Base-by-base conservation (phyloP, 2,888 invertebrate species). In the Mimachlamys varia region DNA sequence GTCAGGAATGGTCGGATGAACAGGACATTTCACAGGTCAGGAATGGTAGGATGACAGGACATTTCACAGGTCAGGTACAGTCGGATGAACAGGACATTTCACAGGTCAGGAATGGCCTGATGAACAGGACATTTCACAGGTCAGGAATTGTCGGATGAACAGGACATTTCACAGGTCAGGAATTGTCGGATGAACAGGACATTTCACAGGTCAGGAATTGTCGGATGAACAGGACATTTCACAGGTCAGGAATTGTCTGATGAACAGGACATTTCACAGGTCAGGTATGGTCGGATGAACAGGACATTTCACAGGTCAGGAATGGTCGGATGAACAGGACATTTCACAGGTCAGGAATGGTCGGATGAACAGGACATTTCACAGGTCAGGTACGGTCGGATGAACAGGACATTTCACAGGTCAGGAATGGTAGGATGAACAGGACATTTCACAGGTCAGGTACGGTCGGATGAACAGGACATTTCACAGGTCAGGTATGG, bases 41-140 rank as follows among this genome's bases (percentile, higher is more conserved):
- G 95, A 99, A 99, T 0, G 99, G 99, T 95, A 98, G 98, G 90
- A 99, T 98, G 90, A 99, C 96, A 0, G 99, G 98, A 7, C 99
- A 17, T 91, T 92, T 93, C 93, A 89, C 44, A 88, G 22, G n/a
- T n/a, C n/a, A n/a, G n/a, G n/a, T n/a, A n/a, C n/a, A n/a, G n/a
- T n/a, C n/a, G n/a, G n/a, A 87, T 49, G 33, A 15, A 55, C 17
- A 27, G 10, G 12, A n/a, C 17, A 37, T n/a, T 87, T n/a, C 0
- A 27, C 50, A 58, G 27, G 89, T 96, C 27, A 99, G 97, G 95
- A 99, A 99, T 0, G 99, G 99, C 95, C 98, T 98, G 90, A 99
- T 98, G 90, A 99, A 55, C 17, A 27, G 10, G 12, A n/a, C 17
- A 37, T n/a, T 87, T n/a, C 0, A 27, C 50, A 58, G 27, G 89